A percentile compares a stretch with the other conserved stretches of the same genome.
These are phyloP conservation scores for Propsilocerus akamusi DNA, from an alignment of 1,140 invertebrate species.

Conservation along the genomic window DNA sequence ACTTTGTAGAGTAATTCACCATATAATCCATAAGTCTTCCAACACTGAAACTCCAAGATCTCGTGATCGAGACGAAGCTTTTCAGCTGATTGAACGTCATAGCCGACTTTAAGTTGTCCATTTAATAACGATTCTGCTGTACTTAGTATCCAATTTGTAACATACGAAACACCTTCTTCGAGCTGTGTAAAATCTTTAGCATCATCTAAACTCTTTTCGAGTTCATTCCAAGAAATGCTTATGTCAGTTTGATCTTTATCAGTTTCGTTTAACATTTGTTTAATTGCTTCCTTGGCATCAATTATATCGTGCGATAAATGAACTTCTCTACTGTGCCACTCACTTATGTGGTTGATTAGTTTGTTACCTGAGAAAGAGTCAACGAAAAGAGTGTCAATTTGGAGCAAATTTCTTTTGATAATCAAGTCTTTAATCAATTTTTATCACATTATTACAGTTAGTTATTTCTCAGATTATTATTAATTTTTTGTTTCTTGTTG, in stretches of 20 bases:
- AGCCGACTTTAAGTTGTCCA: slow-evolving; percentile 48
- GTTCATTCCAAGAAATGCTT: slow-evolving; percentile 35
- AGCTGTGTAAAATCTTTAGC: slow-evolving; percentile 37
- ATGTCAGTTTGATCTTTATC: slow-evolving; percentile 38
- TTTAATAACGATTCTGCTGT: slow-evolving; percentile 51
- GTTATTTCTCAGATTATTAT: too few relatives aligned
- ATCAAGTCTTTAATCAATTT: too few relatives aligned
- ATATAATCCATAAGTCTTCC: slow-evolving; percentile 54
- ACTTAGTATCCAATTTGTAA: slow-evolving; percentile 59
- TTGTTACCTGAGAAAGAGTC: slow-evolving; percentile 14
- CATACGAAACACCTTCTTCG: slow-evolving; percentile 40
- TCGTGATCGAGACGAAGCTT: slow-evolving; percentile 51
- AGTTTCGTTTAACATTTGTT: slow-evolving; percentile 33
- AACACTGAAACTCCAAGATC: slow-evolving; percentile 54
- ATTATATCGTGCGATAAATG: slow-evolving; percentile 35
- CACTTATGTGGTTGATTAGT: slow-evolving; percentile 17
- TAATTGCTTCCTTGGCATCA: slow-evolving; percentile 35
- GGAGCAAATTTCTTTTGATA: too few relatives aligned
- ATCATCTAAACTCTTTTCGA: slow-evolving; percentile 35
- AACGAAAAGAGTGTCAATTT: too few relatives aligned
- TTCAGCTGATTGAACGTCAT: slow-evolving; percentile 48
- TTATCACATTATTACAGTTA: too few relatives aligned
- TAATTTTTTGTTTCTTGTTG: too few relatives aligned
- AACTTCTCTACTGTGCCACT: slow-evolving; percentile 24
- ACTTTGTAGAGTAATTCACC: slow-evolving; percentile 54